Conservation (phyloP, 2,888 invertebrate species). For the Tenthredo scrophulariae region DNA sequence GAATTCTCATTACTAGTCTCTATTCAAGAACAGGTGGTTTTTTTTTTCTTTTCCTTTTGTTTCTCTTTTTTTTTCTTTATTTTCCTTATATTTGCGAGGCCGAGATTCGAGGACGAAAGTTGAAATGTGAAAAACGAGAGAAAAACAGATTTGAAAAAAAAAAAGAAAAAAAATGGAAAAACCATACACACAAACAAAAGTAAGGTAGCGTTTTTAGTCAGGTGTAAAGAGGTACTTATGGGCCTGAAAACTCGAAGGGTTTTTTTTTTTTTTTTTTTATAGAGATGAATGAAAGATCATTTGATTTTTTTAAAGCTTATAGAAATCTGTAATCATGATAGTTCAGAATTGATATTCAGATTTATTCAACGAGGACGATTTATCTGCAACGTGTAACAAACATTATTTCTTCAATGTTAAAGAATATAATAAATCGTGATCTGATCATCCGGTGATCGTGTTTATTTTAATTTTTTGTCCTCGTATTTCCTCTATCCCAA, state of each 20-base stretch:
- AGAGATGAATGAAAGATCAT: background rate
- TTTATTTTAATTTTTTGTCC: background rate
- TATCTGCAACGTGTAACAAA: background rate
- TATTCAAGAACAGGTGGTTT: background rate
- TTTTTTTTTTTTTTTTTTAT: background rate
- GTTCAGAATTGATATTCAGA: background rate
- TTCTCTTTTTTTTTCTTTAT: background rate
- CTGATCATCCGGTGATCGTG: background rate
- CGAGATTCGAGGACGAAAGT: slow-evolving; percentile 5
- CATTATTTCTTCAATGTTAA: slow-evolving; percentile 14
- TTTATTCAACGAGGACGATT: background rate
- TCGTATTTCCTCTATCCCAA: slow-evolving; percentile 25
- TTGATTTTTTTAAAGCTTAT: background rate
- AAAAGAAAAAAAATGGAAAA: background rate
- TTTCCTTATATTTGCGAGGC: background rate
- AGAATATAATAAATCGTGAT: slow-evolving; percentile 12
- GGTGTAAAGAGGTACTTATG: background rate
- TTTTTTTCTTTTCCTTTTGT: background rate
- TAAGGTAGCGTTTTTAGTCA: background rate
- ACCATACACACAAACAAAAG: background rate
- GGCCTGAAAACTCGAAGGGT: background rate
- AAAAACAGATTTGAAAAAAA: background rate
- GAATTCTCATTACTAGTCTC: background rate
- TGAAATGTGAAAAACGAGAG: background rate
- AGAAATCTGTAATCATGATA: background rate